Base-by-base conservation (phyloP, 2,113 vertebrate genomes). In the Odobenus rosmarus region DNA sequence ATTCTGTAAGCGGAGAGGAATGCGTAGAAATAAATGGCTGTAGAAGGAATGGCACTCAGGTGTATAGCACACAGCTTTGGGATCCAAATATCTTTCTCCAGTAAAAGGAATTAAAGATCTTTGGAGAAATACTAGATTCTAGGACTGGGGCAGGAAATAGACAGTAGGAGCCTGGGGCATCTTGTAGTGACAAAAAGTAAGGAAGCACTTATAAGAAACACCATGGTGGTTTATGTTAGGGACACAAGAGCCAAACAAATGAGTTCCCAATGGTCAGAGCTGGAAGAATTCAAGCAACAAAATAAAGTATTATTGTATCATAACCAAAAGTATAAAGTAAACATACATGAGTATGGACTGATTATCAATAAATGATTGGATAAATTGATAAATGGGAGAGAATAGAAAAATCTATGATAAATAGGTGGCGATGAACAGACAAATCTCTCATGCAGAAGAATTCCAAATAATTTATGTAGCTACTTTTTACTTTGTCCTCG, bases 1-100 rank as follows among this genome's bases (percentile, higher is more conserved):
- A 82, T 93, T 82, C n/a, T 71, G 33, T 19, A 95, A 96, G 31
- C 89, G 61, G 51, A 71, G 42, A 94, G 39, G 72, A 92, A 92
- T 28, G 9, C 72, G 16, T 92, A 76, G 64, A 95, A 95, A 80
- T 31, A 80, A 94, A 21, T 51, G 36, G 62, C 24, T 84, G 1
- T 80, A 4, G n/a, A 92, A 93, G 64, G 57, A 76, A 1, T 76
- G 33, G 4, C 23, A 49, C 23, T 82, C n/a, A 76, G n/a, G n/a
- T 69, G 19, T 69, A 33, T 88, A 55, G 26, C 79, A 64, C 12
- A 72, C 39, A 59, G 62, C 13, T 69, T 79, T 85, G 57, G 82
- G 71, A 71, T 71, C 24, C 67, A 26, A 24, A 31, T 59, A 16
- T 24, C 26, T 53, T 67, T 79, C n/a, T 93, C 8, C 49, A 83